phyloP scores from a whole-genome alignment of 2,888 invertebrate species.

The Cryptus armator region DNA sequence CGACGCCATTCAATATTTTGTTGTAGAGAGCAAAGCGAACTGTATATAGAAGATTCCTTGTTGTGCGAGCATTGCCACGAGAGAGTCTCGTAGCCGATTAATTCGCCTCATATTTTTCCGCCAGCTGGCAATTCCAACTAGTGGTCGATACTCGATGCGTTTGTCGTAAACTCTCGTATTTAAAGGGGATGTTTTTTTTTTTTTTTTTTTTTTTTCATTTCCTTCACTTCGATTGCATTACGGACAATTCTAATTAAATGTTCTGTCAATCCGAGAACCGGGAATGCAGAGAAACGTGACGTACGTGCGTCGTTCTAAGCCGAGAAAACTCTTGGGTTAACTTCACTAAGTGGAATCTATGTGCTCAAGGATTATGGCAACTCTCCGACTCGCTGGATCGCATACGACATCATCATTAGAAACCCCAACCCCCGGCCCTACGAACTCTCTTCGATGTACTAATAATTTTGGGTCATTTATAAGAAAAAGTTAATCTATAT shows the following conservation, averaged over 20 bases:
- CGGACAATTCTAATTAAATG: conserved; percentile 2
- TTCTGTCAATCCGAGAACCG: not conserved
- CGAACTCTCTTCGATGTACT: not conserved
- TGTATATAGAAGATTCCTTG: not conserved
- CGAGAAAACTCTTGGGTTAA: conserved; percentile 20
- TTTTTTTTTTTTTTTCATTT: not conserved
- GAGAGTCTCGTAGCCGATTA: conserved; percentile 24
- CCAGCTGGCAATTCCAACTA: not conserved
- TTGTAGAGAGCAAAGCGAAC: not conserved
- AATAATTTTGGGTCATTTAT: not conserved
- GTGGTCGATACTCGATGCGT: conserved; percentile 10
- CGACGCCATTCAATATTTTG: conserved; percentile 14
- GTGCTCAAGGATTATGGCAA: conserved; percentile 44
- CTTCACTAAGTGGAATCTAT: conserved; percentile 42
- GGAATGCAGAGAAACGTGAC: conserved; percentile 7
- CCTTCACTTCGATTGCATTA: not conserved
- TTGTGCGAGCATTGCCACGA: conserved; percentile 6
- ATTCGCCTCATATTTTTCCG: conserved; percentile 44
- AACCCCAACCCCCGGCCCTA: not conserved
- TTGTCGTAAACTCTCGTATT: conserved; percentile 2
- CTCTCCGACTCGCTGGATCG: conserved; percentile 17
- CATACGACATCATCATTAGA: conserved; percentile 46
- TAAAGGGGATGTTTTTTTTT: too few relatives aligned
- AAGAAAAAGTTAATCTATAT: too few relatives aligned
- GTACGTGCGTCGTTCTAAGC: conserved; percentile 2